Percentiles rank a stretch among this genome's conserved stretches.
Conservation (phyloP, 1,140 invertebrate genomes). For the Bombus huntii region DNA sequence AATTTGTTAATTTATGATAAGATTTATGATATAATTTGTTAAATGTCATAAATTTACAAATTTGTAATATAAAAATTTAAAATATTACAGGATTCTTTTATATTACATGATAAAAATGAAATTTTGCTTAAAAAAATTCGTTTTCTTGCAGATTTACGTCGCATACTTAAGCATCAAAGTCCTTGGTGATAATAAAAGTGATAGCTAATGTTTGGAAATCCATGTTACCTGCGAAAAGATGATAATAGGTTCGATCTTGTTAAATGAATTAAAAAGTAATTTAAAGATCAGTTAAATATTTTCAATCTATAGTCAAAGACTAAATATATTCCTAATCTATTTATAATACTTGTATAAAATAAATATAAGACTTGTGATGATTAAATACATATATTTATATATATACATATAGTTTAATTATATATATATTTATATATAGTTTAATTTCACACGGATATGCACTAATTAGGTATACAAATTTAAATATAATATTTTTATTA, state of each 20-base stretch:
- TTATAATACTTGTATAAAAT: conserved; percentile 41
- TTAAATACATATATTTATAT: conserved; percentile 31
- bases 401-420: not conserved
- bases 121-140: not conserved
- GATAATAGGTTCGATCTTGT: conserved; percentile 95
- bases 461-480: conserved; percentile 37
- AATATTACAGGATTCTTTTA: no score
- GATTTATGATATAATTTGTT: no score
- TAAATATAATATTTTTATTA: conserved; percentile 59
- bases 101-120: no score
- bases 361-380: conserved; percentile 30
- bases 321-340: conserved; percentile 47
- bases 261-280: conserved; percentile 89
- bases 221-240: conserved; percentile 97
- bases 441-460: conserved; percentile 43
- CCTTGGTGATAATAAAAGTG: conserved; percentile 89
- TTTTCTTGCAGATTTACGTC: conserved; percentile 89
- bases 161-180: conserved; percentile 91
- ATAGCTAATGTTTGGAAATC: conserved; percentile 83
- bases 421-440: not conserved
- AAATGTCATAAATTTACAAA: no score
- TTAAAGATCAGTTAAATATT: conserved; percentile 70
- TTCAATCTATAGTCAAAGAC: conserved; percentile 1
- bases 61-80: no score
- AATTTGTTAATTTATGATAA: no score